Conservation (phyloP, 1,140 invertebrate species). For the Drosophila truncata region DNA sequence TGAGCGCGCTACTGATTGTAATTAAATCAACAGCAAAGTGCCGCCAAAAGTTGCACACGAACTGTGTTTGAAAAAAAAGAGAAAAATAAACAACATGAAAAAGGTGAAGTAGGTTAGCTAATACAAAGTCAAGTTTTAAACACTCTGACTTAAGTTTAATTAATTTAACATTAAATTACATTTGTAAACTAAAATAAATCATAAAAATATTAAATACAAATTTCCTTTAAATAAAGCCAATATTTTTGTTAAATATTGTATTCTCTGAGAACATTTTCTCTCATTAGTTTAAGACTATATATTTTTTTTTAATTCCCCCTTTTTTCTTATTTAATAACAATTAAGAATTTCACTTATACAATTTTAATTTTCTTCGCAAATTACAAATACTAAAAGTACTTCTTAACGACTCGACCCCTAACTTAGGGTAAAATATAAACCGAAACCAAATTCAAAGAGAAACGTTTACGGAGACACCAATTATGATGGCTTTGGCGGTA, state of each 20-base stretch:
- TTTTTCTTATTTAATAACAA: background rate
- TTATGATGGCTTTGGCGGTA: constrained; percentile 61
- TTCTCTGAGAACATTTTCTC: no score
- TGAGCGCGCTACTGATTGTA: constrained; percentile 55
- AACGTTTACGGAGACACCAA: constrained; percentile 53
- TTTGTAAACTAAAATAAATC: background rate
- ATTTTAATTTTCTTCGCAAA: background rate
- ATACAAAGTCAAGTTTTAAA: background rate
- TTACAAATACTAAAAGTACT: background rate
- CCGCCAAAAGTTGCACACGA: constrained; percentile 49
- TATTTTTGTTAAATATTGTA: no score
- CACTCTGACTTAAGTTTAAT: constrained; percentile 10
- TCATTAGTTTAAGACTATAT: no score
- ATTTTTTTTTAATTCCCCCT: no score
- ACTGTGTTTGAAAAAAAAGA: constrained; percentile 9
- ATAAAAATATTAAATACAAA: background rate
- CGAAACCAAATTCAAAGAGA: constrained; percentile 38
- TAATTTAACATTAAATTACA: no score
- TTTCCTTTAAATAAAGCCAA: no score
- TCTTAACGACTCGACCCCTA: background rate
- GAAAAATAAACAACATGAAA: constrained; percentile 13
- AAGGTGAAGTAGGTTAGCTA: constrained; percentile 28
- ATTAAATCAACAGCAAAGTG: constrained; percentile 58
- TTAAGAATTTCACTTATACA: background rate
- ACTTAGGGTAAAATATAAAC: constrained; percentile 16